phyloP scores from a whole-genome alignment of 2,797 vertebrate species.

The Coreius guichenoti region DNA sequence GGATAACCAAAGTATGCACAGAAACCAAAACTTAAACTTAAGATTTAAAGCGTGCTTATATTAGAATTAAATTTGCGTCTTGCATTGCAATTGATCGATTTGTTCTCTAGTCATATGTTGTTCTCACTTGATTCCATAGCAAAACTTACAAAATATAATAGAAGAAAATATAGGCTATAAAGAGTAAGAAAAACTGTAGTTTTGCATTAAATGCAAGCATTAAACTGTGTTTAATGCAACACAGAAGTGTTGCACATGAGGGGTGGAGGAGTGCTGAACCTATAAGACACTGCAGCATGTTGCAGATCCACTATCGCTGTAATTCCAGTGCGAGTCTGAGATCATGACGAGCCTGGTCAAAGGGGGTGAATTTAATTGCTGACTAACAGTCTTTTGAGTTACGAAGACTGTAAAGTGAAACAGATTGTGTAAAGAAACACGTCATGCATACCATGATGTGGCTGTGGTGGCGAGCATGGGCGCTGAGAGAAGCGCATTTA shows the following conservation, averaged over 20 bases:
- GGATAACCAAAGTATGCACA: background rate
- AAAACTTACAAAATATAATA: background rate
- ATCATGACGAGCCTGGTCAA: slow-evolving; percentile 40
- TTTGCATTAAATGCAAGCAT: no score
- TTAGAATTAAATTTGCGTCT: background rate
- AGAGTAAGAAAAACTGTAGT: background rate
- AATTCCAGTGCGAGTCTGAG: slow-evolving; percentile 30
- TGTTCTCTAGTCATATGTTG: background rate
- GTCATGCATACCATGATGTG: slow-evolving; percentile 14
- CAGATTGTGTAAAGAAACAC: slow-evolving; percentile 41
- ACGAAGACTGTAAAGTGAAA: slow-evolving; percentile 56
- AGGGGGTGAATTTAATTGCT: slow-evolving; percentile 67
- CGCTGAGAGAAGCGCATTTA: slow-evolving; percentile 15
- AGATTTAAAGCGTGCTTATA: background rate
- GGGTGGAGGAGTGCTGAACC: slow-evolving; percentile 16
- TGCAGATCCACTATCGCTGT: slow-evolving; percentile 56
- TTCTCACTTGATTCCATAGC: background rate
- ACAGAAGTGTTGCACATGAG: background rate
- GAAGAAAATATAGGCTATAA: no score
- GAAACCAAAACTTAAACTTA: background rate
- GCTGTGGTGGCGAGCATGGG: slow-evolving; percentile 7
- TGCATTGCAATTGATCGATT: background rate
- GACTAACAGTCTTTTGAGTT: slow-evolving; percentile 67
- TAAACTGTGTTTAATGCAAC: background rate
- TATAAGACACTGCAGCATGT: slow-evolving; percentile 36